A percentile compares a stretch with the other conserved stretches of the same genome.
Evolutionary conservation across 2,888 invertebrate genomes (phyloP).

Genomic region (Baronia brevicornis): DNA sequence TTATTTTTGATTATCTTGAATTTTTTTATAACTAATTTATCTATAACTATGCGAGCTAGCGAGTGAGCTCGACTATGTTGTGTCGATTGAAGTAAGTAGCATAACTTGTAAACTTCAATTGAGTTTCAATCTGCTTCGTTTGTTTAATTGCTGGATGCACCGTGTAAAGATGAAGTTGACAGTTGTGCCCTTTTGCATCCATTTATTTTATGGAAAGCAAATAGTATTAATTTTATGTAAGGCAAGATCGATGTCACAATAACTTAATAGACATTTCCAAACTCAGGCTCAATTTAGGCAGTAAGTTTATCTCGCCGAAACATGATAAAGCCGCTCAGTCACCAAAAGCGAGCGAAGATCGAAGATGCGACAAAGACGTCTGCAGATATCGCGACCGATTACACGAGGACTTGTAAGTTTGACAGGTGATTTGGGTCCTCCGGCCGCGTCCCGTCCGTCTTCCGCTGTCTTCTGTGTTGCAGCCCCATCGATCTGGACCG

Average conservation of each 20-base stretch:
- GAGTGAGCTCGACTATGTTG: slow-evolving; percentile 11
- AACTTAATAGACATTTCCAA: too few relatives aligned
- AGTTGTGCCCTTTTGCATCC: too few relatives aligned
- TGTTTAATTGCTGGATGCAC: too few relatives aligned
- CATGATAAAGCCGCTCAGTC: slow-evolving; percentile 33
- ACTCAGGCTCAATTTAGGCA: too few relatives aligned
- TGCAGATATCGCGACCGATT: slow-evolving; percentile 52
- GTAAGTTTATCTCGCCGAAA: slow-evolving; percentile 9
- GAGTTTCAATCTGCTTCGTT: too few relatives aligned
- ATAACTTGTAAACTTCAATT: slow-evolving; percentile 11
- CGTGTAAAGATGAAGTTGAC: too few relatives aligned
- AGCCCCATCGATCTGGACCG: slow-evolving; percentile 16
- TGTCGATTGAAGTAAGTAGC: slow-evolving; percentile 15
- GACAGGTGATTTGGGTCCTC: slow-evolving; percentile 71
- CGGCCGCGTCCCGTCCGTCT: slow-evolving; percentile 37
- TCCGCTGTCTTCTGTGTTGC: slow-evolving; percentile 38
- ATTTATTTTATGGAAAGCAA: too few relatives aligned
- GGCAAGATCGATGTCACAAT: too few relatives aligned
- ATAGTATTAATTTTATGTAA: too few relatives aligned
- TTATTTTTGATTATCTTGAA: too few relatives aligned
- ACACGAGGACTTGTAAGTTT: slow-evolving; percentile 51
- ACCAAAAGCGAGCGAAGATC: slow-evolving; percentile 34
- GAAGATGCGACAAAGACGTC: slow-evolving; percentile 63
- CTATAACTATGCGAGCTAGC: neutral
- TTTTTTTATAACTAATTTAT: slow-evolving; percentile 1